These are phyloP conservation scores for Rhaphigaster nebulosa DNA, from an alignment of 2,888 invertebrate genomes.

Conservation along the genomic window DNA sequence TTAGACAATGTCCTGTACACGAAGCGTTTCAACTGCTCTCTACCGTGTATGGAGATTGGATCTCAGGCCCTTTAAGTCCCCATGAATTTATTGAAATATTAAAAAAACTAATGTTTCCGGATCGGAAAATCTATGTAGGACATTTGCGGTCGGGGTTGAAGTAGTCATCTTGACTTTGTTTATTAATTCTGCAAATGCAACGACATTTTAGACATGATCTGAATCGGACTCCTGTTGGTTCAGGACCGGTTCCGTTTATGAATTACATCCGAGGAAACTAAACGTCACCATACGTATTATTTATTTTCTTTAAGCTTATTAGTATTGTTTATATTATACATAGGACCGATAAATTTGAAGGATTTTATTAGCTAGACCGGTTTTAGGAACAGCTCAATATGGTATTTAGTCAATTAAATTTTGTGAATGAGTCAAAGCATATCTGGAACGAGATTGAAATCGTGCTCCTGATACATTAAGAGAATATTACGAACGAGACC, in stretches of 20 bases:
- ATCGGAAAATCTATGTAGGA: constrained; percentile 19
- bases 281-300: background rate
- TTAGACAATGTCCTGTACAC: constrained; percentile 1
- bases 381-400: constrained; percentile 36
- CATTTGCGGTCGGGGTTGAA: background rate
- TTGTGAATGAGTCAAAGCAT: constrained; percentile 10
- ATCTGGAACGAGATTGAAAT: background rate
- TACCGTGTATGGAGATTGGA: background rate
- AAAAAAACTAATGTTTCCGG: constrained; percentile 39
- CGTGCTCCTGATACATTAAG: constrained; percentile 35
- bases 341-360: background rate
- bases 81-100: constrained; percentile 31
- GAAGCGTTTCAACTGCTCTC: background rate
- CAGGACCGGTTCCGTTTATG: constrained; percentile 49
- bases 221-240: constrained; percentile 20
- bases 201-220: constrained; percentile 32
- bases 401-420: constrained; percentile 48
- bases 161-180: background rate
- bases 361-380: background rate
- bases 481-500: constrained; percentile 28
- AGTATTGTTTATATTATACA: background rate
- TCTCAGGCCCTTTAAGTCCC: background rate
- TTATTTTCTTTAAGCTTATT: background rate
- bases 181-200: constrained; percentile 28
- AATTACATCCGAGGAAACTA: constrained; percentile 2